A percentile compares a stretch with the other conserved stretches of the same genome.
Conservation (phyloP, 2,888 invertebrate species). For the Cancer borealis region DNA sequence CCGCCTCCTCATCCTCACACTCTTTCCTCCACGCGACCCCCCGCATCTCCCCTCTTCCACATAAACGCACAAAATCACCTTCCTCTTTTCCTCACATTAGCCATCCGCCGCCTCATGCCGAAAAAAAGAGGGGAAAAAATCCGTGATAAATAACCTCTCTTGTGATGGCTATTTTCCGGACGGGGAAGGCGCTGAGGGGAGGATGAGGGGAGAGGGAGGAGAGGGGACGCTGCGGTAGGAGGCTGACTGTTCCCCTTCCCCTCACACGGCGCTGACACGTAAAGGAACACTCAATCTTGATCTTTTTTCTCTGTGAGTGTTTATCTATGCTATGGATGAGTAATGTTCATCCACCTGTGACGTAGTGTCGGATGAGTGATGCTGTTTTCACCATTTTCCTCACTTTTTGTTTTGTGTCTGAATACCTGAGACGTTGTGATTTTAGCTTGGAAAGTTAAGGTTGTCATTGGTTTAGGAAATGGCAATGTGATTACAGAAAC, state of each 20-base stretch:
- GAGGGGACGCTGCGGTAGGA: background rate
- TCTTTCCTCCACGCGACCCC: background rate
- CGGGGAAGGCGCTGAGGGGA: constrained; percentile 11
- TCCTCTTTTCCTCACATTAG: constrained; percentile 35
- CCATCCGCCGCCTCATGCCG: background rate
- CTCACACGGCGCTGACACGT: background rate
- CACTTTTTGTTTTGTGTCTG: too few species aligned
- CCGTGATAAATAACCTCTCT: constrained; percentile 54
- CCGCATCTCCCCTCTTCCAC: background rate
- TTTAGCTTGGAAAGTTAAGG: background rate
- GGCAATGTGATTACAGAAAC: background rate
- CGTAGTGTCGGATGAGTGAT: background rate
- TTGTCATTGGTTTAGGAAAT: background rate
- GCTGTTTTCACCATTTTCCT: background rate
- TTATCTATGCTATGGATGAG: background rate
- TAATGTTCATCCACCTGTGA: background rate
- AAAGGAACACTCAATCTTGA: background rate
- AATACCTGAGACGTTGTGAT: too few species aligned
- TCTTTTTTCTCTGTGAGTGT: background rate
- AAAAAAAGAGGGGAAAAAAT: constrained; percentile 46
- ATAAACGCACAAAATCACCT: constrained; percentile 43
- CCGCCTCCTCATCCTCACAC: background rate
- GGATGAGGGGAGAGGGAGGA: constrained; percentile 5
- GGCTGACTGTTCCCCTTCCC: background rate
- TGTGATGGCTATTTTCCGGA: constrained; percentile 48